Percentiles rank a stretch among this genome's conserved stretches.
These are phyloP conservation scores for Tetragnatha montana DNA, from an alignment of 2,888 invertebrate species.

Conservation along the genomic window DNA sequence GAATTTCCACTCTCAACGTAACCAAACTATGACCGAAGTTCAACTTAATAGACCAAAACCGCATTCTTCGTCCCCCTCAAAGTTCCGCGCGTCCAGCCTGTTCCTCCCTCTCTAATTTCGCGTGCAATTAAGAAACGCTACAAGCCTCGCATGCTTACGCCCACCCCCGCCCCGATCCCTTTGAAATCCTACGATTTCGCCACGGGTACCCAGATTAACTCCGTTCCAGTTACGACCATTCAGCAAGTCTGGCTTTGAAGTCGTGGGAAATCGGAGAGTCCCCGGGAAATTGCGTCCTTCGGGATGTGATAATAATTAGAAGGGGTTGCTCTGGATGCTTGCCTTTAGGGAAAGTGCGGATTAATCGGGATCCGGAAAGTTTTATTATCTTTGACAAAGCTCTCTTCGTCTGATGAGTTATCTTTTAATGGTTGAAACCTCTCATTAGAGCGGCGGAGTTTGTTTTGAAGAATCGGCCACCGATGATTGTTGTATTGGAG, in stretches of 20 bases:
- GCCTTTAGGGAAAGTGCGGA: neutral
- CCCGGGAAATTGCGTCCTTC: neutral
- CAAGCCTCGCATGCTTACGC: neutral
- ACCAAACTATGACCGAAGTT: too few species aligned
- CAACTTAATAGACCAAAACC: too few species aligned
- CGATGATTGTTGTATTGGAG: neutral
- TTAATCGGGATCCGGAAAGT: neutral
- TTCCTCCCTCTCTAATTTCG: too few species aligned
- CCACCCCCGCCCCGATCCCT: neutral
- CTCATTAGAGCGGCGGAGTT: neutral
- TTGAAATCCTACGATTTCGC: neutral
- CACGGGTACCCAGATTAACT: neutral
- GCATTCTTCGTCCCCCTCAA: too few species aligned
- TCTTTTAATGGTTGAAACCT: neutral
- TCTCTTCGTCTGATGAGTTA: neutral
- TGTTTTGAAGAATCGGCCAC: neutral
- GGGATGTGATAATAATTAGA: neutral
- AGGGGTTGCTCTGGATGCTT: neutral
- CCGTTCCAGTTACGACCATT: neutral
- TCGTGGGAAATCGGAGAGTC: neutral
- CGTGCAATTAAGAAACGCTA: too few species aligned
- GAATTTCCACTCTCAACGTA: too few species aligned
- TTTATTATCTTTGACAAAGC: neutral
- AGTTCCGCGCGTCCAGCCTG: too few species aligned
- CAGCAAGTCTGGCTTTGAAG: neutral